Evolutionary conservation across 2,797 vertebrate genomes (phyloP), one percentile per base, ranked within the genome.

Genomic region (Rhinogobio ventralis): DNA sequence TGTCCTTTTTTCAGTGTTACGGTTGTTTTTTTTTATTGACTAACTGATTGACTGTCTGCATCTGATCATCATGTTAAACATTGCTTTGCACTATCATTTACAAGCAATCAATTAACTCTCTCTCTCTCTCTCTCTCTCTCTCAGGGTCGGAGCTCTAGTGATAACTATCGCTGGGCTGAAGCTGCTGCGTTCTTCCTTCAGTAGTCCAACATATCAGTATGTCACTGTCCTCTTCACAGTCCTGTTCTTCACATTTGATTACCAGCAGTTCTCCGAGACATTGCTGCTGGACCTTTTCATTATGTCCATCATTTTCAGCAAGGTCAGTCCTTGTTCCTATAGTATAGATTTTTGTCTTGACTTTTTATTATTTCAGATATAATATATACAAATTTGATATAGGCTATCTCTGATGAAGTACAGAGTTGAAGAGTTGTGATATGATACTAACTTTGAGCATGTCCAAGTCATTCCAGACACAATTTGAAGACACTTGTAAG

Each of bases 161-260:
- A 98, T 99, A 93, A 99, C 97, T 7, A 93, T 99, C 76, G 98
- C 98, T 5, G 98, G 98, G 87, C 94, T 99, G 94, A 99, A 99
- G 95, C 94, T 99, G 90, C 96, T 99, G 1, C 96, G 98, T 10
- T 99, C 97, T 42, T 99, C 96, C 82, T 99, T 97, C 91, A 99
- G 98, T 94, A 98, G 96, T 86, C 98, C 98, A 55, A 97, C 97
- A 0, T 98, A 97, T 90, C 98, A 99, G 93, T 99, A 99, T 30
- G 92, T 98, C 87, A 99, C 97, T 23, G 95, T 99, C 91, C 95
- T 99, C 94, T 99, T 99, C 91, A 99, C 98, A 85, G 94, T 99
- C 90, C 97, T 99, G 88, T 99, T 99, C 94, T 99, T 99, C 95
- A 99, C 96, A 91, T 99, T 99, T 88, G 98, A 99, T 94, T 99